Percentiles rank a stretch among this genome's conserved stretches.
Conservation (phyloP, 2,797 vertebrate species). For the Salmo trutta region DNA sequence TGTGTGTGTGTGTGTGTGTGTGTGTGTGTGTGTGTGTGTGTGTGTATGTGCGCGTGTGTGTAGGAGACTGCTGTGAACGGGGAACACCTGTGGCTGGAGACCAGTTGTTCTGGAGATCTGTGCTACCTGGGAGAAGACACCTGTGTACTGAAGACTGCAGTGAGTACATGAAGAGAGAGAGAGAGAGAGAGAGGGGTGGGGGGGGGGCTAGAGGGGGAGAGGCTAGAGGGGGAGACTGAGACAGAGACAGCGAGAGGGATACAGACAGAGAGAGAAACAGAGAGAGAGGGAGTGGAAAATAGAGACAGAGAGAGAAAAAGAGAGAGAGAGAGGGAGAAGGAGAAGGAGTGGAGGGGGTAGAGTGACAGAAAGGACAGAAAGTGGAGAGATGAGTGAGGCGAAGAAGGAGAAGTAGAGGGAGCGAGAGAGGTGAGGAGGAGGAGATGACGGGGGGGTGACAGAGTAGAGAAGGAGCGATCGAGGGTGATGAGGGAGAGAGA, state of each 20-base stretch:
- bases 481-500: background rate
- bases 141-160: conserved; percentile 91
- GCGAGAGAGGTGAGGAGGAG: too few species aligned
- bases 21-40: too few species aligned
- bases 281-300: background rate
- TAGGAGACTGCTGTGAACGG: conserved; percentile 96
- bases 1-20: too few species aligned
- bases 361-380: background rate
- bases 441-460: too few species aligned
- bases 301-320: background rate
- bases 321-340: background rate
- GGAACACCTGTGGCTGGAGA: conserved; percentile 97
- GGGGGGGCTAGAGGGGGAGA: too few species aligned
- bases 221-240: too few species aligned
- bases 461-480: too few species aligned
- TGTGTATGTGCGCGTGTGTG: background rate
- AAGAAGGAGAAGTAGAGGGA: background rate
- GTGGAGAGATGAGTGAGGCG: background rate
- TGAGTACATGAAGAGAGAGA: conserved; percentile 75
- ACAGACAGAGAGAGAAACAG: too few species aligned
- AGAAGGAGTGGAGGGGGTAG: background rate
- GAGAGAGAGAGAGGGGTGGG: background rate
- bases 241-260: rapidly evolving
- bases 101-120: conserved; percentile 95
- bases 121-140: conserved; percentile 97